Base-by-base conservation (phyloP, 2,888 invertebrate genomes). In the Schizotus pectinicornis region DNA sequence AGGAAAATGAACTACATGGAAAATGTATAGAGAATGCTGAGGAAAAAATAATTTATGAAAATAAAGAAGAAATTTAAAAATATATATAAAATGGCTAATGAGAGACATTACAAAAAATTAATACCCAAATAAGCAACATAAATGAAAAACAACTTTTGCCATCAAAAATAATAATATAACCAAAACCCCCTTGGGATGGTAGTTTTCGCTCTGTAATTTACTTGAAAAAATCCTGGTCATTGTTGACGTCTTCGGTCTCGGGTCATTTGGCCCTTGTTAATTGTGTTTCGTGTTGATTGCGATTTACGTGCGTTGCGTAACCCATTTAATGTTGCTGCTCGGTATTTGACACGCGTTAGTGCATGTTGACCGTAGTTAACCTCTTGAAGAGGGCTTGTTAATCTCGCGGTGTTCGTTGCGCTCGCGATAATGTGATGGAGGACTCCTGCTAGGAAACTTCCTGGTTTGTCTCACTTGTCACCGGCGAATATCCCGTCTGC, bases 361-460 rank as follows among this genome's bases (percentile, higher is more conserved):
- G 67, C 64, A 65, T 63, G 65, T 64, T 69, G 68, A 69, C 69
- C 69, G 68, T 67, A 63, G 67, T 69, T 69, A 69, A 69, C 69
- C 69, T 69, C 60, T 34, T 54, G 60, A 53, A 63, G 59, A 65
- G 64, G 62, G 61, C 62, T 63, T 61, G 56, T 65, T 68, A 64
- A 64, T 68, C 64, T 63, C 42, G 63, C 53, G 61, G 61, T 63
- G 61, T 56, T 57, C 62, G 22, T 53, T 63, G 61, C 62, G 61
- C 58, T 57, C 62, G 22, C 22, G 62, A 67, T 63, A 64, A 59
- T 48, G 54, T 63, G n/a, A n/a, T n/a, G 55, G 49, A 61, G 54
- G 56, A 45, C 56, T 62, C 55, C 52, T 61, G 61, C 53, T 55
- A 61, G 31, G 57, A 56, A 56, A 46, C 61, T 59, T 58, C 54